Evolutionary conservation across 2,113 vertebrate genomes (phyloP), one percentile per base, ranked within the genome.

Genomic region (Ardeotis arabs): DNA sequence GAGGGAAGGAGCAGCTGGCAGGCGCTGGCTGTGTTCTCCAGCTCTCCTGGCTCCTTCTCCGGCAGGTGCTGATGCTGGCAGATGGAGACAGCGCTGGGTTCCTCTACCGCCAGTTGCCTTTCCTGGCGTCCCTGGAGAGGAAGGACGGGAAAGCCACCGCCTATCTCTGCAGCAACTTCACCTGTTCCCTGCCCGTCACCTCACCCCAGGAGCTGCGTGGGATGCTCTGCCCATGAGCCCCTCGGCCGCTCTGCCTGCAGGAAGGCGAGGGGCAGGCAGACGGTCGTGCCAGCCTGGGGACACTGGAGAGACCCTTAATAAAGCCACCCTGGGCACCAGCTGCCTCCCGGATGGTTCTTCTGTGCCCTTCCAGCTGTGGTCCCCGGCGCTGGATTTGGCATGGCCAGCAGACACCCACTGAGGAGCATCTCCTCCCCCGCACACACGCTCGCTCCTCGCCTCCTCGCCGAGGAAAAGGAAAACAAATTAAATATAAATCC

Each of bases 181-280:
- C 98, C 63, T 99, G 99, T 75, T 98, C 98, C 2, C 97, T 99
- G 87, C 99, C 99, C 1, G 84, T 99, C 97, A 99, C 98, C 1
- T 98, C 99, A 18, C 97, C 98, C 29, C 97, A 98, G 69, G 99
- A 99, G 41, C 97, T 99, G 24, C 97, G 97, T 23, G 98, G 96
- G 66, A 96, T 98, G 44, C 98, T 99, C 69, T 97, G 98, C 86
- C 77, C 78, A 0, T 98, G 97, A 98, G 50, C 69, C 45, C 12
- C 11, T 44, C 2, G 0, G 50, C 27, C 66, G 18, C 23, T 45
- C 55, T 27, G 64, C 56, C 79, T 7, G 24, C 13, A 2, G 73
- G 78, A 86, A 22, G 58, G n/a, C 4, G 2, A 25, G 20, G 50
- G 58, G 4, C 6, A 17, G 23, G 8, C 60, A 83, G 44, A 22